Percentiles rank a stretch among this genome's conserved stretches.
Evolutionary conservation across 2,888 invertebrate species (phyloP).

Genomic region (Idaea dimidiata): DNA sequence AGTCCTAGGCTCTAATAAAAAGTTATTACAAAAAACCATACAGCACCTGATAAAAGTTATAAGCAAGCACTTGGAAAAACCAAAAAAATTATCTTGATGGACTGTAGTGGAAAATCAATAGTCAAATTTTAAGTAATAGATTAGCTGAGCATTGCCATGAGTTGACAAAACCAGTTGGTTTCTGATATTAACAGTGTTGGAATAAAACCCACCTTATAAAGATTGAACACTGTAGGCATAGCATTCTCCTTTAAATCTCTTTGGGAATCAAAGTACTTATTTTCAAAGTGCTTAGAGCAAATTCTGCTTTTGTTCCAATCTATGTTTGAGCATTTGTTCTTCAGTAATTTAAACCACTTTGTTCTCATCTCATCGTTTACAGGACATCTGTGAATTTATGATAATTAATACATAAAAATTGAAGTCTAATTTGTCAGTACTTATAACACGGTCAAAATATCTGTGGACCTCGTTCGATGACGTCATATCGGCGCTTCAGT

Average conservation of each 20-base stretch:
- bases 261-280: constrained; percentile 57
- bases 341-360: constrained; percentile 60
- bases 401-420: background rate
- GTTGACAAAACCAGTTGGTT: background rate
- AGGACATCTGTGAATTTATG: constrained; percentile 51
- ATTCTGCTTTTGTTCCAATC: constrained; percentile 65
- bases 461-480: no score
- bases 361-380: constrained; percentile 53
- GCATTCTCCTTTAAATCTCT: constrained; percentile 58
- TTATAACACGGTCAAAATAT: no score
- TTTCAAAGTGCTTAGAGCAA: constrained; percentile 69
- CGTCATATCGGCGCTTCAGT: no score
- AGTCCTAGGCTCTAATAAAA: no score
- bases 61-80: no score
- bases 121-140: no score
- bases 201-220: constrained; percentile 36
- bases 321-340: constrained; percentile 53
- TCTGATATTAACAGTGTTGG: background rate
- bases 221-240: constrained; percentile 58
- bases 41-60: no score
- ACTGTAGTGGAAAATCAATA: no score
- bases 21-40: no score
- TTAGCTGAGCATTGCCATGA: no score
- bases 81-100: no score
- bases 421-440: background rate